These are phyloP conservation scores for Chelonus insularis DNA, from an alignment of 1,140 invertebrate genomes.

Conservation along the genomic window DNA sequence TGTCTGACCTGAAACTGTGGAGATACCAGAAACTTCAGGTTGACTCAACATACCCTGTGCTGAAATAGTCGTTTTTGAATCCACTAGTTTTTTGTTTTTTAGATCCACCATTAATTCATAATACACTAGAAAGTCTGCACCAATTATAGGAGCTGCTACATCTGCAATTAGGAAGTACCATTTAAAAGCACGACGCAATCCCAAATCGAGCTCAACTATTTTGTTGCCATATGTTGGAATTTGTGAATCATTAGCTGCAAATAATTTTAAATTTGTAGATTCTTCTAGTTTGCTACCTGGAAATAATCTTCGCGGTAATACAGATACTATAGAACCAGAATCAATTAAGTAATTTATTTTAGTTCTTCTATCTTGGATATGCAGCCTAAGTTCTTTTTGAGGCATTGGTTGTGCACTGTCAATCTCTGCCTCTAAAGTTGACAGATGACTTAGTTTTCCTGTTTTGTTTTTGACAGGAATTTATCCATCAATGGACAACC, in stretches of 20 bases:
- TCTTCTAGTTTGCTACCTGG: not conserved
- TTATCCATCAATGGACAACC: not conserved
- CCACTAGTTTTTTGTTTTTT: conserved; percentile 24
- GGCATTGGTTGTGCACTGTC: not conserved
- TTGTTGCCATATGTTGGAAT: conserved; percentile 26
- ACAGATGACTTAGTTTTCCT: conserved; percentile 27
- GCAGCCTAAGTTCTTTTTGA: conserved; percentile 3
- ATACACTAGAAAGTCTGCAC: conserved; percentile 26
- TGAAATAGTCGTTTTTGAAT: conserved; percentile 8
- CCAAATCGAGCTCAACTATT: conserved; percentile 20
- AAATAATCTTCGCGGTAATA: conserved; percentile 13
- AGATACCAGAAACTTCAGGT: conserved; percentile 2
- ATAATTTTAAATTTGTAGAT: not conserved
- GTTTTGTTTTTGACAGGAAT: not conserved
- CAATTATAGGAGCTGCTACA: conserved; percentile 20
- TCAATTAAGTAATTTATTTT: conserved; percentile 20
- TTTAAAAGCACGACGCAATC: conserved; percentile 18
- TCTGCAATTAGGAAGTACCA: conserved; percentile 28
- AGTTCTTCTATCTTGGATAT: conserved; percentile 17
- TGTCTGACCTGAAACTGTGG: not conserved
- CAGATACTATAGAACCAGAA: conserved; percentile 22
- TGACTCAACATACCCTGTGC: not conserved
- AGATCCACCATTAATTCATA: conserved; percentile 27
- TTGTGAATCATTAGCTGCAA: conserved; percentile 25
- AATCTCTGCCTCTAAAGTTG: conserved; percentile 4